These are phyloP conservation scores for Antitype chi DNA, from an alignment of 2,888 invertebrate species.

Conservation along the genomic window DNA sequence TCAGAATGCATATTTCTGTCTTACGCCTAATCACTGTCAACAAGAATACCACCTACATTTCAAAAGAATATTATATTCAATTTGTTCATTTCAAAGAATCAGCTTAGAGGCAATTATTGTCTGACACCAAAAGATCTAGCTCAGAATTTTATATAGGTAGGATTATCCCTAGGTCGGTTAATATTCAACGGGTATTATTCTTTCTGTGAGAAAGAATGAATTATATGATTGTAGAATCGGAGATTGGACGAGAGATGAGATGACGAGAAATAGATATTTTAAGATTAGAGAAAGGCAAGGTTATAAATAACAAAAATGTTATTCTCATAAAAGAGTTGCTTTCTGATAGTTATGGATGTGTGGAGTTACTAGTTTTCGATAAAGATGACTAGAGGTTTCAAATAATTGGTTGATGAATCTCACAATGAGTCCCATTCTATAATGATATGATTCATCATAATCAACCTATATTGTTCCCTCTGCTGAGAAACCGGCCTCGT, in stretches of 20 bases:
- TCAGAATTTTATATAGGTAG: constrained; percentile 45
- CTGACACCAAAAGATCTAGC: constrained; percentile 46
- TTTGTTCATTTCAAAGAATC: constrained; percentile 47
- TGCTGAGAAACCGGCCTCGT: too few species aligned
- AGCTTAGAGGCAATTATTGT: constrained; percentile 51
- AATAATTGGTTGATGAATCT: not conserved
- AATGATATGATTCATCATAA: too few species aligned
- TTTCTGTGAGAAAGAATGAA: constrained; percentile 49
- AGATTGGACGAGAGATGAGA: constrained; percentile 39
- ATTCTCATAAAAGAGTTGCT: not conserved
- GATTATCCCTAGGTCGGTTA: constrained; percentile 48
- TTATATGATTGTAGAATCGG: constrained; percentile 52
- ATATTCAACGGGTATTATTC: constrained; percentile 52
- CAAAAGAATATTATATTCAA: constrained; percentile 47
- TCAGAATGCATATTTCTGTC: not conserved
- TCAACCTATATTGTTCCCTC: too few species aligned
- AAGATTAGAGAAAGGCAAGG: constrained; percentile 5
- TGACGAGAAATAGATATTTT: constrained; percentile 47
- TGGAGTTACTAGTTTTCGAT: not conserved
- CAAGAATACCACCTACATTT: constrained; percentile 5
- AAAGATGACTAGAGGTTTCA: not conserved
- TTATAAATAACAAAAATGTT: constrained; percentile 4
- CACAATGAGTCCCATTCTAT: not conserved
- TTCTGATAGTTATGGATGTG: not conserved
- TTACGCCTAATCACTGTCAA: constrained; percentile 22